phyloP scores from a whole-genome alignment of 2,888 invertebrate species.

The Hoplodrina ambigua region DNA sequence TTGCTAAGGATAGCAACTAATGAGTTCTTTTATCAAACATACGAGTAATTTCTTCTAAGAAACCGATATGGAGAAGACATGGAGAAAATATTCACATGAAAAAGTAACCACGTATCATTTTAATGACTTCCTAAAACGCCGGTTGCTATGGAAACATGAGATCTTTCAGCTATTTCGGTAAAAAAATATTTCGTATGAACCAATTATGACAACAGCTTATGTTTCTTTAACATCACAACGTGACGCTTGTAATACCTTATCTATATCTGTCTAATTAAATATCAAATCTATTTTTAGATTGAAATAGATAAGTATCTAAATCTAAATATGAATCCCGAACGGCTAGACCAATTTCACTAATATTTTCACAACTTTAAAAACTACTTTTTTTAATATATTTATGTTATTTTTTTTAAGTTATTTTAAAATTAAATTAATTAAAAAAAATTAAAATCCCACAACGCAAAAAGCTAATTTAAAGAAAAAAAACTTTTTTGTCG shows the following conservation, averaged over 20 bases:
- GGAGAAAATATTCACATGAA: constrained; percentile 4
- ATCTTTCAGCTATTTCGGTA: background rate
- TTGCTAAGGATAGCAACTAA: background rate
- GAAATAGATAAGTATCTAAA: no score
- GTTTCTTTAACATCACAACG: background rate
- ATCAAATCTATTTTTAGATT: no score
- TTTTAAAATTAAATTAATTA: no score
- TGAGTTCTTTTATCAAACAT: background rate
- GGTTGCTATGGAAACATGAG: constrained; percentile 27
- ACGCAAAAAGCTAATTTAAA: no score
- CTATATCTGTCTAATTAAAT: no score
- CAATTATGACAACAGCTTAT: background rate
- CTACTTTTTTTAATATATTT: no score
- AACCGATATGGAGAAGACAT: background rate
- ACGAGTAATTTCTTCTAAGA: background rate
- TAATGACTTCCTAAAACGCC: constrained; percentile 22
- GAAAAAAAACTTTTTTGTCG: no score
- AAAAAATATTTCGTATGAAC: background rate
- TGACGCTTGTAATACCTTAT: background rate
- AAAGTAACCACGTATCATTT: constrained; percentile 11
- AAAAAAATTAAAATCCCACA: no score
- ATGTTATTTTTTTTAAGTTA: no score
- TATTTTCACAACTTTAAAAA: no score
- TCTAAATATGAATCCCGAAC: no score
- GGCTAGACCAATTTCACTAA: no score